Base-by-base conservation (phyloP, 2,113 vertebrate genomes). In the Pandion haliaetus region DNA sequence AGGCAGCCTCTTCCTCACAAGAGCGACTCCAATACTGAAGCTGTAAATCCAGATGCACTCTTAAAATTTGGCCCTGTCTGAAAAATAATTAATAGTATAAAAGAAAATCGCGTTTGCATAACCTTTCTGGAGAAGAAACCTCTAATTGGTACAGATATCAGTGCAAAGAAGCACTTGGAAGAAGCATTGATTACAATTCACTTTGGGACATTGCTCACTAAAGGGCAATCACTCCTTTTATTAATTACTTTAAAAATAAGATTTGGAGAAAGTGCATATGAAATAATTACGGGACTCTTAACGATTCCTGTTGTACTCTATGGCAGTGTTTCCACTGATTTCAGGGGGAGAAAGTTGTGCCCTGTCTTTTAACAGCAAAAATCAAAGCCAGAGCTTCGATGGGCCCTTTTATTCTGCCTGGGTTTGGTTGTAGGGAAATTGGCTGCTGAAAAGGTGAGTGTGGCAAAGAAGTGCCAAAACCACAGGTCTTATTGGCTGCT, bases 171-270 rank as follows among this genome's bases (percentile, higher is more conserved):
- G 29, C 81, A 50, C 78, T 93, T 2, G 2, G 86, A 97, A 95
- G 77, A 40, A 85, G 71, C 91, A 84, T 65, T 91, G 93, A 89
- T 95, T 96, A 82, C 74, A 93, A 70, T 80, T 83, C 93, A 66
- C 15, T 0, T 12, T 66, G 89, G 82, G 78, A 87, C 84, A 67
- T 17, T 1, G 3, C 74, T 92, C 4, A 2, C 84, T 77, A 87
- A 91, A 95, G 89, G 89, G 88, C 93, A 95, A 96, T 82, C 79
- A 62, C 50, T 90, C 66, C 47, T 95, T 80, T 59, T 57, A 80
- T 85, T 91, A 94, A 97, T 88, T 95, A 74, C 91, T 83, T 91
- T 73, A 86, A 95, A 95, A 90, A 94, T 54, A 91, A 94, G 71
- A 40, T 52, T 58, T 55, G 18, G n/a, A 93, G 55, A 94, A 93